Base-by-base conservation (phyloP, 2,888 invertebrate species). In the Leptopilina drosophilae region DNA sequence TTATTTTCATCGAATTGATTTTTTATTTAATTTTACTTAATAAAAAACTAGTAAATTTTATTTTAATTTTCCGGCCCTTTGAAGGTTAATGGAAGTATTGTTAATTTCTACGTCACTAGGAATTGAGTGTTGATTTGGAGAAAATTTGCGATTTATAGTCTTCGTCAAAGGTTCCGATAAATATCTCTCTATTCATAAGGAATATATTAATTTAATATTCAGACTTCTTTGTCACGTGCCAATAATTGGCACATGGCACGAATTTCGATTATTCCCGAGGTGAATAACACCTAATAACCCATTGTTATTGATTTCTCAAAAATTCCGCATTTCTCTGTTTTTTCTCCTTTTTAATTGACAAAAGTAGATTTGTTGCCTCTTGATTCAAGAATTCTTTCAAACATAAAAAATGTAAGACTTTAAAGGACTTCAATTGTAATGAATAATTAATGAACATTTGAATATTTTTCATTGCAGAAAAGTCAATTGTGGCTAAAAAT, bases 211-310 rank as follows among this genome's bases (percentile, higher is more conserved):
- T 73, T 49, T 73, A 73, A 73, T 73, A 73, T 73, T 26, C 73
- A 14, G 26, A 33, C 20, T 62, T n/a, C 8, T 53, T 26, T 73
- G 73, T 56, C 73, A 53, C 56, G 73, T 73, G 53, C 73, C 53
- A 33, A 73, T 73, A 69, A 42, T 15, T 20, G 14, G 49, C 33
- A 73, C 56, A 49, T 56, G 73, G 20, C 9, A 33, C 49, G 73
- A 73, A 73, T 73, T 53, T 73, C n/a, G 7, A 73, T 33, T 33
- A 56, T 42, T 7, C 42, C 7, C 6, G 56, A 26, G 69, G 69
- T 69, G 73, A 73, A 73, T 56, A 53, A 73, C 73, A 73, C 26
- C 33, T 56, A 73, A 73, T 56, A 56, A 73, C 53, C 33, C 73
- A 53, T 33, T 73, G 49, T 20, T 9, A 53, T 53, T 73, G 3